Percentiles rank a stretch among this genome's conserved stretches.
Conservation (phyloP, 2,888 invertebrate genomes). For the Criorhina ranunculi region DNA sequence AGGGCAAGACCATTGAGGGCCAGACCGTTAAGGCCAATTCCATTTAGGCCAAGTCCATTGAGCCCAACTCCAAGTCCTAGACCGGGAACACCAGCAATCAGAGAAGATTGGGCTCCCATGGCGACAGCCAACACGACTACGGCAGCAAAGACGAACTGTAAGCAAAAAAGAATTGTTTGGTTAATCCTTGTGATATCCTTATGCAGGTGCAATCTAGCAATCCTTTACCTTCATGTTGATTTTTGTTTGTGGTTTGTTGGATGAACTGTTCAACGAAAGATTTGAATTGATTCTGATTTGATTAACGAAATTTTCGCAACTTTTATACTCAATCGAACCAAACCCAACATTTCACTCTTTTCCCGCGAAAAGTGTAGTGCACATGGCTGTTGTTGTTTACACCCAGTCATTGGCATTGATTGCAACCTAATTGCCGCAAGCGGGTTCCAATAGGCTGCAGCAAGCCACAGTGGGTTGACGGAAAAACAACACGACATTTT, state of each 20-base stretch:
- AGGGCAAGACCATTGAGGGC: conserved; percentile 13
- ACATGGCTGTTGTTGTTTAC: conserved; percentile 37
- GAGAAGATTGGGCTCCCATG: conserved; percentile 82
- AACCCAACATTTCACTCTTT: conserved; percentile 60
- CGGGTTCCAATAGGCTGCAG: conserved; percentile 29
- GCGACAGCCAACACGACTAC: conserved; percentile 82
- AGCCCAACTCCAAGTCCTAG: conserved; percentile 19
- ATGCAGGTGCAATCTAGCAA: not conserved
- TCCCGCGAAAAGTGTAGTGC: conserved; percentile 38
- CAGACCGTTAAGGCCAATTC: conserved; percentile 18
- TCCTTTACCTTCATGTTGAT: conserved; percentile 74
- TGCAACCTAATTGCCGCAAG: conserved; percentile 60
- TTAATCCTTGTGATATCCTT: conserved; percentile 15
- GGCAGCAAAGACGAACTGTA: conserved; percentile 80
- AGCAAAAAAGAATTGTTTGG: not conserved
- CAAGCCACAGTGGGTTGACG: conserved; percentile 22
- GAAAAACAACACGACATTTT: conserved; percentile 25
- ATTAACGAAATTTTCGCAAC: conserved; percentile 57
- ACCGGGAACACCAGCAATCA: conserved; percentile 79
- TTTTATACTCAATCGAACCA: conserved; percentile 55
- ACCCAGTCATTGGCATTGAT: conserved; percentile 65
- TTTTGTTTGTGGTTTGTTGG: conserved; percentile 21
- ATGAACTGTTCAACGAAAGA: conserved; percentile 63
- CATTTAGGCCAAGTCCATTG: conserved; percentile 5
- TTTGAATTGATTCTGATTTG: conserved; percentile 70